These are phyloP conservation scores for Nasonia oneida DNA, from an alignment of 2,888 invertebrate genomes.

Conservation along the genomic window DNA sequence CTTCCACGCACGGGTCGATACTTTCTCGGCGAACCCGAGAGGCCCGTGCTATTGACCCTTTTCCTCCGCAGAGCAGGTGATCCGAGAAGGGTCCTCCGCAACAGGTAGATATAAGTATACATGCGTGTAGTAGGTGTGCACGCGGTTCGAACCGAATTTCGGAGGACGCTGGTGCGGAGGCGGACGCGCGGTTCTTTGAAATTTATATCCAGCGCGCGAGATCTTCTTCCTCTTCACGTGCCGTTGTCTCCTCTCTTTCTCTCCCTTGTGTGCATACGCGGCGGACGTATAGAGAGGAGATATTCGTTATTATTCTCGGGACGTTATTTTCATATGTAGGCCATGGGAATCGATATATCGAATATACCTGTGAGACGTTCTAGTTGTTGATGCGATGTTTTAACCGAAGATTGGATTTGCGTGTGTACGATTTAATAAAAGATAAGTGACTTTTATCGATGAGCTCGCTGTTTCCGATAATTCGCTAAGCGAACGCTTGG, in stretches of 20 bases:
- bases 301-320: background rate
- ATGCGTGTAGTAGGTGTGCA: background rate
- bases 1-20: conserved; percentile 27
- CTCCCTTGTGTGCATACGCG: background rate
- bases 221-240: conserved; percentile 25
- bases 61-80: conserved; percentile 70
- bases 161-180: conserved; percentile 25
- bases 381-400: background rate
- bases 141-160: background rate
- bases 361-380: background rate
- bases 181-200: conserved; percentile 22
- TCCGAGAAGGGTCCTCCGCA: conserved; percentile 69
- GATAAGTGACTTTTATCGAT: background rate
- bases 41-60: conserved; percentile 74
- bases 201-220: conserved; percentile 22
- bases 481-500: background rate
- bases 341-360: conserved; percentile 7
- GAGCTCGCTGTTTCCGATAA: background rate
- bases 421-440: background rate
- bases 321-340: conserved; percentile 14
- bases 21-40: conserved; percentile 45
- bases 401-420: background rate
- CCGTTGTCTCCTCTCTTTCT: background rate
- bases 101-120: conserved; percentile 70
- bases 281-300: background rate